Base-by-base conservation (phyloP, 2,113 vertebrate species). In the Australoheros scitulus region DNA sequence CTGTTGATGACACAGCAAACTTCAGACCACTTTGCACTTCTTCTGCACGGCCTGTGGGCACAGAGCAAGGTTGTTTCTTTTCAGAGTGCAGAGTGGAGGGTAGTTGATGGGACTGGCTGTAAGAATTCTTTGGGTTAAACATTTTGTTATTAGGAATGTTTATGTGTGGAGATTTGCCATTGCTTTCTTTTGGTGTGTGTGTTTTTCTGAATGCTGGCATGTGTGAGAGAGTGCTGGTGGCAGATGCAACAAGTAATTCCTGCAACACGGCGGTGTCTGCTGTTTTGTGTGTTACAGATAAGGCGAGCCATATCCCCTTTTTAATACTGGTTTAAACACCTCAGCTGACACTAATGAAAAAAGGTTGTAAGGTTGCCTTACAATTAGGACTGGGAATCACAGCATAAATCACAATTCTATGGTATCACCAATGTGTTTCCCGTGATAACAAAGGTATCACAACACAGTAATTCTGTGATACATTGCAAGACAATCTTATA, bases 1-100 rank as follows among this genome's bases (percentile, higher is more conserved):
- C 81, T 86, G 76, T 34, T 85, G 88, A 88, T 92, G 91, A 91
- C 75, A 65, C 86, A 78, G 89, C 87, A 88, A 77, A 82, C 65
- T 90, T 80, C 29, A 65, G 65, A 81, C 82, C 85, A 78, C 83
- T 91, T 83, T 83, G 87, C 83, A 78, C 78, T 89, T 91, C 81
- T 74, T 76, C 78, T 74, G 76, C 75, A 65, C 87, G 83, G 79
- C 77, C 82, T 88, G 60, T 88, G 76, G 61, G 81, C 56, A 84
- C 64, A 56, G 77, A 83, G 81, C 68, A 79, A 89, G 86, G 61
- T 83, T 84, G 74, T 81, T 87, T 79, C 14, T 80, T 86, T 84
- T 64, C 50, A 13, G 70, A 82, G 56, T 74, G 57, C 70, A 38
- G 81, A 50, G 41, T 76, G 55, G 20, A 68, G 72, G 58, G 34